Evolutionary conservation across 1,140 invertebrate genomes (phyloP).

Genomic region (Musca domestica): DNA sequence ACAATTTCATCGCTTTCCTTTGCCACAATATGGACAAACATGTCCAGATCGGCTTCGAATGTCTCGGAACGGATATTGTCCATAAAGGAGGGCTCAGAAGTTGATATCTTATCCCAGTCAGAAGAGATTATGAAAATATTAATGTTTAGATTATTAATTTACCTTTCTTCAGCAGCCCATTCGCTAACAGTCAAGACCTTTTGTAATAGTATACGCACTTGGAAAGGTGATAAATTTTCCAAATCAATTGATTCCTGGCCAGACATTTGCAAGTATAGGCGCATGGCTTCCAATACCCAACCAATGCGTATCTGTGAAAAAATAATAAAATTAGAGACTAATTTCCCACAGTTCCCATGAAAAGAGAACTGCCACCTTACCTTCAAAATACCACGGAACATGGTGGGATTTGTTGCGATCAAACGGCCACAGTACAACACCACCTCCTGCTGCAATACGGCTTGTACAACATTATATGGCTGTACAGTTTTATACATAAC

Average conservation of each 20-base stretch:
- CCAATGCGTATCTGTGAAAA: slow-evolving; percentile 75
- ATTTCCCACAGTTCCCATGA: neutral
- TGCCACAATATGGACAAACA: too few species aligned
- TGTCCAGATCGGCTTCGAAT: too few species aligned
- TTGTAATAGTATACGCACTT: slow-evolving; percentile 77
- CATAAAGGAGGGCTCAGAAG: too few species aligned
- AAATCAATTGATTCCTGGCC: slow-evolving; percentile 53
- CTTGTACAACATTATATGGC: slow-evolving; percentile 86
- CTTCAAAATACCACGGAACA: slow-evolving; percentile 94
- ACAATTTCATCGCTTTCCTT: too few species aligned
- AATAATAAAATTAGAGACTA: neutral
- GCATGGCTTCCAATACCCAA: slow-evolving; percentile 92
- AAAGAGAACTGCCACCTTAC: slow-evolving; percentile 10
- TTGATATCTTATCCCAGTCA: too few species aligned
- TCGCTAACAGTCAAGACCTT: slow-evolving; percentile 80
- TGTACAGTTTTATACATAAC: slow-evolving; percentile 84
- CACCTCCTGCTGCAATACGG: slow-evolving; percentile 96
- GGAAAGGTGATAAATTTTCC: slow-evolving; percentile 85
- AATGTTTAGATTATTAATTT: slow-evolving; percentile 32
- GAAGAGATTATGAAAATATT: too few species aligned
- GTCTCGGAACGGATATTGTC: too few species aligned
- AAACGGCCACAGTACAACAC: slow-evolving; percentile 92
- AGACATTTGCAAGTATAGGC: slow-evolving; percentile 75
- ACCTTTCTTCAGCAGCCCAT: slow-evolving; percentile 73
- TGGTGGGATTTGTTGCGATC: slow-evolving; percentile 86